A percentile compares a stretch with the other conserved stretches of the same genome.
Conservation (phyloP, 1,140 invertebrate species). For the Argopecten irradians region DNA sequence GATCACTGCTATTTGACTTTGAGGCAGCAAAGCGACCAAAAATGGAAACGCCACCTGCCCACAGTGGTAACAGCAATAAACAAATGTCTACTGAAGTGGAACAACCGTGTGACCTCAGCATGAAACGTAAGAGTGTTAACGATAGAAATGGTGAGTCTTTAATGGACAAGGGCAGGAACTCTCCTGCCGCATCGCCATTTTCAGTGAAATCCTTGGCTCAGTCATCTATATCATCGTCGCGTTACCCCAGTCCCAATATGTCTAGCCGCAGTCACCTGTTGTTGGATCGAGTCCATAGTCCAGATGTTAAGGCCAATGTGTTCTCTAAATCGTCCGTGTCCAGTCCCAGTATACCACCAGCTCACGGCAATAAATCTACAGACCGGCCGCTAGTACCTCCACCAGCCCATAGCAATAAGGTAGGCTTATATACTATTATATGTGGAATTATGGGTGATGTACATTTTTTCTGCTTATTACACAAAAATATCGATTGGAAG, state of each 20-base stretch:
- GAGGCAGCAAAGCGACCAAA: constrained; percentile 46
- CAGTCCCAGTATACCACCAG: neutral
- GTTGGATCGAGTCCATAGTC: neutral
- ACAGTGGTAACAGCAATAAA: constrained; percentile 27
- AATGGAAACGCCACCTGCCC: constrained; percentile 24
- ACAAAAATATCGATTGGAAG: too few species aligned
- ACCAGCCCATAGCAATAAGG: constrained; percentile 7
- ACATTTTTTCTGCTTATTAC: too few species aligned
- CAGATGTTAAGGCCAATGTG: neutral
- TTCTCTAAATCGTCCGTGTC: neutral
- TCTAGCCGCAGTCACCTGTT: neutral
- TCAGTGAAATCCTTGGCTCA: constrained; percentile 4
- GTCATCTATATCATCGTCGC: neutral
- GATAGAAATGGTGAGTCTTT: neutral
- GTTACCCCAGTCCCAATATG: neutral
- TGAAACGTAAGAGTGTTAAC: constrained; percentile 49
- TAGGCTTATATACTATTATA: too few species aligned
- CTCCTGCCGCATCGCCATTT: neutral
- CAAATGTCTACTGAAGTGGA: constrained; percentile 26
- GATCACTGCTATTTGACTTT: constrained; percentile 52
- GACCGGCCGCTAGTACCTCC: neutral
- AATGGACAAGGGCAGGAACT: neutral
- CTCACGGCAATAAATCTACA: neutral
- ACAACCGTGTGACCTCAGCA: constrained; percentile 56
- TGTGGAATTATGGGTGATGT: too few species aligned